Evolutionary conservation across 1,140 invertebrate species (phyloP).

Genomic region (Euura lappo): DNA sequence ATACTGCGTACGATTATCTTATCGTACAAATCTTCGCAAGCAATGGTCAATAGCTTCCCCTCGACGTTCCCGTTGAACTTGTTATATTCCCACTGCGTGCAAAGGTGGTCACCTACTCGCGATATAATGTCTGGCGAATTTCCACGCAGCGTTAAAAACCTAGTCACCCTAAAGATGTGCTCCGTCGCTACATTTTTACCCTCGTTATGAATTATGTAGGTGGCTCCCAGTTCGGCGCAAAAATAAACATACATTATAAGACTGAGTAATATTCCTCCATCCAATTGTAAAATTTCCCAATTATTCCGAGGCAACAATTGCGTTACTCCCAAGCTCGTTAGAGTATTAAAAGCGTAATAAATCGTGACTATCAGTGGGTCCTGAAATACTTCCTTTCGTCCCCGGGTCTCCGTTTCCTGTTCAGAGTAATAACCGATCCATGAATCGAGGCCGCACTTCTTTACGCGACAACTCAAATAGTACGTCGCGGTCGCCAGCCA

Average conservation of each 20-base stretch:
- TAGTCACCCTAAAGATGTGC: neutral
- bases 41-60: neutral
- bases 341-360: neutral
- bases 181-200: neutral
- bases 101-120: neutral
- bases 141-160: neutral
- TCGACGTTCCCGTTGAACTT: neutral
- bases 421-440: neutral
- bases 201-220: neutral
- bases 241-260: neutral
- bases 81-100: neutral
- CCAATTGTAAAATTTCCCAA: slow-evolving; percentile 5
- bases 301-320: neutral
- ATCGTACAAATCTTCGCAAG: neutral
- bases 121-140: neutral
- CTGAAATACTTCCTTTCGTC: neutral
- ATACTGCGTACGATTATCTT: neutral
- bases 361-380: neutral
- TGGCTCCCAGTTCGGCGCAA: neutral
- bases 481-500: neutral
- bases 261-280: neutral
- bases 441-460: neutral
- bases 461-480: neutral
- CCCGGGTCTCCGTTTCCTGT: neutral
- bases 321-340: neutral